Conservation (phyloP, 2,113 vertebrate genomes). For the Notarius quadriscutis region DNA sequence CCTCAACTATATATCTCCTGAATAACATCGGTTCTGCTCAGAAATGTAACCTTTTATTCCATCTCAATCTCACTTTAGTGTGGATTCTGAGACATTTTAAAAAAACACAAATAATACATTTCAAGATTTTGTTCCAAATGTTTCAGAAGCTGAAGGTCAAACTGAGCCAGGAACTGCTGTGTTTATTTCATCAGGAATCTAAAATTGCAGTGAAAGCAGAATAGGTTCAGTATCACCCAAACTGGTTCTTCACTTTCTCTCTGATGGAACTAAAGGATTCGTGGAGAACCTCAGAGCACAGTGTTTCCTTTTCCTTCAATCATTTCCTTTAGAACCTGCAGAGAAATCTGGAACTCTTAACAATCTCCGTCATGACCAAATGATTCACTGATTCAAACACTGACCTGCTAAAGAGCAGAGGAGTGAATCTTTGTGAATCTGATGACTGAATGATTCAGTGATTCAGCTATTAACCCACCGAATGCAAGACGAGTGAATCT, state of each 20-base stretch:
- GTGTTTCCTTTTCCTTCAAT: neutral
- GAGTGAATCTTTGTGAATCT: neutral
- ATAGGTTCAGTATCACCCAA: neutral
- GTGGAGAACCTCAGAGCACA: neutral
- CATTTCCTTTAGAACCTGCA: neutral
- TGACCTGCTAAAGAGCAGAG: neutral
- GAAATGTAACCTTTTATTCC: constrained; percentile 26
- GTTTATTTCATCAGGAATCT: constrained; percentile 4
- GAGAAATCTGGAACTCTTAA: neutral
- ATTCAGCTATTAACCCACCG: neutral
- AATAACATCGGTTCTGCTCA: neutral
- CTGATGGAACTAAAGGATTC: neutral
- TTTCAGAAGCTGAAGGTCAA: neutral
- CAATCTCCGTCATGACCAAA: neutral
- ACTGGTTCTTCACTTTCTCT: neutral
- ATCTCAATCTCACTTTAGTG: constrained; percentile 6
- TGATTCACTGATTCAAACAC: neutral
- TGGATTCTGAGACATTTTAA: neutral
- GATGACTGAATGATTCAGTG: neutral
- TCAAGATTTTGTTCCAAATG: neutral
- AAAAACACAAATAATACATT: neutral
- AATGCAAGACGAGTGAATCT: neutral
- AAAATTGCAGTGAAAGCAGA: no score
- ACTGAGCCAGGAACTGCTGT: neutral
- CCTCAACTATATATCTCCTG: constrained; percentile 19